Evolutionary conservation across 2,888 invertebrate genomes (phyloP).

Genomic region (Oscheius sp.): DNA sequence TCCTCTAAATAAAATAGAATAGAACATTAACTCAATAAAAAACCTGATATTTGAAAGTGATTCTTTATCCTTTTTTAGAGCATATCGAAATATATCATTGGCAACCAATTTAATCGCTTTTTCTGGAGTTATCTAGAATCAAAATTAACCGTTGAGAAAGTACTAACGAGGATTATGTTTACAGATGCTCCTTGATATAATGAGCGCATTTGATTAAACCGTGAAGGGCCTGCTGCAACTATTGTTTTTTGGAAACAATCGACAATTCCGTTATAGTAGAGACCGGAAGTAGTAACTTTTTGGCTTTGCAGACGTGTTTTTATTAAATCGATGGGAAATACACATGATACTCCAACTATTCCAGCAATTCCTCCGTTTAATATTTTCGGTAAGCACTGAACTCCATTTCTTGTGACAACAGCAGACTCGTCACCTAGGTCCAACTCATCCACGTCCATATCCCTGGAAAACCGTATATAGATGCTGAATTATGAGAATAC

Average conservation of each 20-base stretch:
- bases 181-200: constrained; percentile 79
- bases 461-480: no score
- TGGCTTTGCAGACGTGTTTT: constrained; percentile 97
- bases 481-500: no score
- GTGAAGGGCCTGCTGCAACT: constrained; percentile 83
- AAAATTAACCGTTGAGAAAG: not conserved
- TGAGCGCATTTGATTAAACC: constrained; percentile 33
- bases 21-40: not conserved
- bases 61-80: constrained; percentile 77
- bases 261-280: constrained; percentile 91
- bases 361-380: constrained; percentile 82
- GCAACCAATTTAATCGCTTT: constrained; percentile 97
- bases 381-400: constrained; percentile 84
- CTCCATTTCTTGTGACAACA: constrained; percentile 13
- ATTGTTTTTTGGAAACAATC: constrained; percentile 96
- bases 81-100: constrained; percentile 93
- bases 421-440: constrained; percentile 37
- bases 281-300: constrained; percentile 84
- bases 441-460: constrained; percentile 53
- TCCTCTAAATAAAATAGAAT: constrained; percentile 56
- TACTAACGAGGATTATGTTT: constrained; percentile 92
- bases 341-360: constrained; percentile 84
- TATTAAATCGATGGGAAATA: constrained; percentile 94
- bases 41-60: constrained; percentile 39
- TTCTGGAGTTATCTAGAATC: constrained; percentile 80